Evolutionary conservation across 2,797 vertebrate genomes (phyloP).

Genomic region (Smutsia gigantea): DNA sequence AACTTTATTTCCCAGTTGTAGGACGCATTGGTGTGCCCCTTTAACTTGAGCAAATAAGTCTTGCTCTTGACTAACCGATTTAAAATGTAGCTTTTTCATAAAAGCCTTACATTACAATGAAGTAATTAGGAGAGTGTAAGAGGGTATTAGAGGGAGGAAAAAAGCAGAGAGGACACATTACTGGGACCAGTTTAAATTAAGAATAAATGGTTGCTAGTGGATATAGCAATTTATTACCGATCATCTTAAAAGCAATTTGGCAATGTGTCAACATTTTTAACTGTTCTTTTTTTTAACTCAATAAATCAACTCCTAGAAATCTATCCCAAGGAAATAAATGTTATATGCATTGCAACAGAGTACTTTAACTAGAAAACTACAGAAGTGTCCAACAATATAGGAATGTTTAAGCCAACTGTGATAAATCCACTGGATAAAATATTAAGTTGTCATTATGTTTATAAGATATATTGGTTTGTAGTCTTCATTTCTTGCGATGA

Average conservation of each 20-base stretch:
- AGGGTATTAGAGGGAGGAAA: background rate
- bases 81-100: background rate
- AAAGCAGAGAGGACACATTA: background rate
- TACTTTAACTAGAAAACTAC: background rate
- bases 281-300: slow-evolving; percentile 16
- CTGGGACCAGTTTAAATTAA: slow-evolving; percentile 13
- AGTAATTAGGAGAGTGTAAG: background rate
- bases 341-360: background rate
- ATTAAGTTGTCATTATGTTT: background rate
- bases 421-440: background rate
- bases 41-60: background rate
- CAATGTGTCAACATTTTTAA: background rate
- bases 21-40: background rate
- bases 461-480: background rate
- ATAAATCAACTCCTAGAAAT: slow-evolving; percentile 32
- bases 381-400: background rate
- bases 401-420: background rate
- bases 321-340: background rate
- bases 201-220: background rate
- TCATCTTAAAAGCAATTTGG: background rate
- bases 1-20: background rate
- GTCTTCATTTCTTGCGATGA: background rate
- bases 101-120: background rate
- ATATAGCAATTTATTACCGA: background rate
- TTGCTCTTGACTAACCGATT: background rate